Evolutionary conservation across 2,797 vertebrate genomes (phyloP).

Genomic region (Gambelia wislizenii): DNA sequence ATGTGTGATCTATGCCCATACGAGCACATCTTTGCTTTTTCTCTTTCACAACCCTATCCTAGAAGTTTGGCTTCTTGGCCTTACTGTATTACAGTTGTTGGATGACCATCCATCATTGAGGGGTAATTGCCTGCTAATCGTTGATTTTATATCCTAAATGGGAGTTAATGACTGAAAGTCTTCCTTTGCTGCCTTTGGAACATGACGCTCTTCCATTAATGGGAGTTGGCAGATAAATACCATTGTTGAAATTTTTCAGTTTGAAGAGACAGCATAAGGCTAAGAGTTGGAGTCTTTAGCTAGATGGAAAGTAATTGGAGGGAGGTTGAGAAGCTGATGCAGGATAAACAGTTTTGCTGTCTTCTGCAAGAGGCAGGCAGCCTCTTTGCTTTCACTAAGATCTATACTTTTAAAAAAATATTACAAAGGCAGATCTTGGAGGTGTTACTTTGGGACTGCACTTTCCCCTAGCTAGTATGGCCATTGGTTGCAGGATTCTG

Average conservation of each 20-base stretch:
- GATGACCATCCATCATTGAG: not conserved
- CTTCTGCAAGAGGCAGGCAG: not conserved
- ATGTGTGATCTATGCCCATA: not conserved
- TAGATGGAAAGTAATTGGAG: not conserved
- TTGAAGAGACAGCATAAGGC: not conserved
- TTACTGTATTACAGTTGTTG: slow-evolving; percentile 7
- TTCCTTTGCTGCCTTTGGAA: not conserved
- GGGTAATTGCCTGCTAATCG: not conserved
- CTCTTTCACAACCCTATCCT: too few relatives aligned
- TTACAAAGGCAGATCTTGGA: not conserved
- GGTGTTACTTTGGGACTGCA: too few relatives aligned
- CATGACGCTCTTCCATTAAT: slow-evolving; percentile 24
- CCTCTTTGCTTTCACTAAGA: not conserved
- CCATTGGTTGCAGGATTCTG: too few relatives aligned
- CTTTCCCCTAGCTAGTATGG: too few relatives aligned
- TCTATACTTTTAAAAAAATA: not conserved
- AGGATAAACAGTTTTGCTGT: not conserved
- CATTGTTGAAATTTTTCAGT: not conserved
- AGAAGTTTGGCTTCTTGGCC: not conserved
- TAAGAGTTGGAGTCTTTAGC: not conserved
- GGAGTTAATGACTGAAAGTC: slow-evolving; percentile 16
- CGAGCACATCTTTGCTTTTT: not conserved
- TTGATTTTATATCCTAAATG: slow-evolving; percentile 4
- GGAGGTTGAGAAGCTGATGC: not conserved
- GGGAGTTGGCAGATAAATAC: slow-evolving; percentile 1